phyloP scores from a whole-genome alignment of 2,888 invertebrate species.

The Brachynemurus nebulosus region DNA sequence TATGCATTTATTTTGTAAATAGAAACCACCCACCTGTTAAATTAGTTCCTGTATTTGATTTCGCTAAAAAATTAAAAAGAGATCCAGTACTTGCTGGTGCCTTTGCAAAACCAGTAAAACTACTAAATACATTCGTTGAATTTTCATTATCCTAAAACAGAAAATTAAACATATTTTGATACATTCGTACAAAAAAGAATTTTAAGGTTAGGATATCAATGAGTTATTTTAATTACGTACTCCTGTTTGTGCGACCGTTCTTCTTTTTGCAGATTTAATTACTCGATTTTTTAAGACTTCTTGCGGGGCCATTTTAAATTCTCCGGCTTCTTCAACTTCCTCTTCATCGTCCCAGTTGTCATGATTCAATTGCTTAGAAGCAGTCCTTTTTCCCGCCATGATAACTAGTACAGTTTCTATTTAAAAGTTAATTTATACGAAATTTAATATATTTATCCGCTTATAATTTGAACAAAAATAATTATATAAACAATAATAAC shows the following conservation, averaged over 20 bases:
- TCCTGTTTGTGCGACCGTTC: slow-evolving; percentile 28
- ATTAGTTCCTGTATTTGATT: too few relatives aligned
- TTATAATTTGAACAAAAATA: too few relatives aligned
- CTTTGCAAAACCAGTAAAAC: slow-evolving; percentile 52
- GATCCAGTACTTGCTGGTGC: slow-evolving; percentile 27
- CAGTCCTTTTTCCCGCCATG: slow-evolving; percentile 63
- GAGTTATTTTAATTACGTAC: background rate
- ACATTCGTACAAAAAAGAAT: background rate
- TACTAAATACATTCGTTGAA: slow-evolving; percentile 49
- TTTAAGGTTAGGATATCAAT: background rate
- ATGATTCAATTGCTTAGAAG: slow-evolving; percentile 61
- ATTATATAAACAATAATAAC: too few relatives aligned
- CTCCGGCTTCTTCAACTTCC: slow-evolving; percentile 59
- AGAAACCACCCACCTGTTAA: too few relatives aligned
- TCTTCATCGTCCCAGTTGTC: slow-evolving; percentile 78
- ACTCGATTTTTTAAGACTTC: slow-evolving; percentile 61
- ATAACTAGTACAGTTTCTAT: slow-evolving; percentile 1
- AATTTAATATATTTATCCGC: too few relatives aligned
- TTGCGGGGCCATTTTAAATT: slow-evolving; percentile 49
- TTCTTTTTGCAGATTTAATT: slow-evolving; percentile 64
- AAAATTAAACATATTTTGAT: background rate
- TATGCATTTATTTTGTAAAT: too few relatives aligned
- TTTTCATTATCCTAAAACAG: slow-evolving; percentile 26
- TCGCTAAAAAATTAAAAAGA: slow-evolving; percentile 48
- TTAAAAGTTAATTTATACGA: too few relatives aligned